Conservation (phyloP, 1,140 invertebrate genomes). For the Papilio polyxenes region DNA sequence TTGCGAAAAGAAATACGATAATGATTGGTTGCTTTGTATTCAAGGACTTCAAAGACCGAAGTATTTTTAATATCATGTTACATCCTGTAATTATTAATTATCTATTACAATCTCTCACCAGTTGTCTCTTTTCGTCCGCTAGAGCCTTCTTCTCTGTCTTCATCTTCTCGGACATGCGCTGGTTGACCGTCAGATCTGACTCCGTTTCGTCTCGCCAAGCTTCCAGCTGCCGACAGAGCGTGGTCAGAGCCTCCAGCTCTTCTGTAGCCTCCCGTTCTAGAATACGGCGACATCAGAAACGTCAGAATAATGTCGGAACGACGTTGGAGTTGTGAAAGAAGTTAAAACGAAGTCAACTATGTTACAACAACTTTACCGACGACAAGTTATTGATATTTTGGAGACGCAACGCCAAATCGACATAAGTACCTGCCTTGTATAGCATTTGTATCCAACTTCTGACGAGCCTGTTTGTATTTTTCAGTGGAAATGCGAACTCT, state of each 20-base stretch:
- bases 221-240: slow-evolving; percentile 77
- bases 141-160: slow-evolving; percentile 76
- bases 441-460: slow-evolving; percentile 61
- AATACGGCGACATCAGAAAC: background rate
- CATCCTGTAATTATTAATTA: no score
- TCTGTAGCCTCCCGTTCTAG: slow-evolving; percentile 76
- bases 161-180: slow-evolving; percentile 81
- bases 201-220: slow-evolving; percentile 81
- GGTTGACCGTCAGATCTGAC: slow-evolving; percentile 79
- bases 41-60: no score
- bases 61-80: no score
- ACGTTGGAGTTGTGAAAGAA: no score
- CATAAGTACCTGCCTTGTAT: slow-evolving; percentile 51
- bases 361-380: background rate
- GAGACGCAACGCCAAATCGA: background rate
- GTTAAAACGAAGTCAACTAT: background rate
- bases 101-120: slow-evolving; percentile 55
- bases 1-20: no score
- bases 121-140: slow-evolving; percentile 79
- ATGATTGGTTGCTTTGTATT: background rate
- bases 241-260: slow-evolving; percentile 79
- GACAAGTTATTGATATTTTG: background rate
- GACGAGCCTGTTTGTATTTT: slow-evolving; percentile 60
- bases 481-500: slow-evolving; percentile 57
- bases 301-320: background rate